Base-by-base conservation (phyloP, 2,797 vertebrate species). In the Pelobates cultripes region DNA sequence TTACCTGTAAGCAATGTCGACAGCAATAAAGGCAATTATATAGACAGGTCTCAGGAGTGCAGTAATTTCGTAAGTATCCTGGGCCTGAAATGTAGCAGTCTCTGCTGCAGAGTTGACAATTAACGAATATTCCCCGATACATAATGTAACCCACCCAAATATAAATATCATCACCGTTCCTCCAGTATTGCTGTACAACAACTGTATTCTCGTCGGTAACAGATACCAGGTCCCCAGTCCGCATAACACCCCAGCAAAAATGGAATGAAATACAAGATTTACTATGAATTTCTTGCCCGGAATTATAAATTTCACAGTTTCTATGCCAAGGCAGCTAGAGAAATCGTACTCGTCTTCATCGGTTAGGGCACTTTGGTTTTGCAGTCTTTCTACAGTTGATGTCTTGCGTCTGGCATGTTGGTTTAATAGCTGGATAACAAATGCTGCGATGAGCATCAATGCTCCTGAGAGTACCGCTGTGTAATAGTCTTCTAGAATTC, bases 301-400 rank as follows among this genome's bases (percentile, higher is more conserved):
- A 85, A 97, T 95, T 79, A 99, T 95, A 87, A 99, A 99, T 86
- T 90, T 95, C 77, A 99, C 90, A 0, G 97, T 99, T 88, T 99
- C 98, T 44, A 95, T 93, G 86, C 96, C 94, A 51, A 96, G 86
- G 77, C 98, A 99, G 89, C 96, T 93, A 73, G 95, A 95, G 90
- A 99, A 99, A 86, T 99, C 97, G 89, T 97, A 96, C 82, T 97
- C 97, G 83, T 99, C 97, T 90, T 99, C 98, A 88, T 99, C 97
- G 42, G 93, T 94, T 83, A 99, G 90, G 86, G 95, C 91, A 86
- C 92, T 96, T 87, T 93, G 93, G 3, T 90, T 93, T 40, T 93
- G 94, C 2, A 99, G 92, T 84, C 95, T 95, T 91, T 97, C 93
- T 86, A 98, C 93, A 0, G 92, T 89, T 61, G 92, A 92, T 0